Conservation (phyloP, 2,113 vertebrate genomes). For the Clinocottus analis region DNA sequence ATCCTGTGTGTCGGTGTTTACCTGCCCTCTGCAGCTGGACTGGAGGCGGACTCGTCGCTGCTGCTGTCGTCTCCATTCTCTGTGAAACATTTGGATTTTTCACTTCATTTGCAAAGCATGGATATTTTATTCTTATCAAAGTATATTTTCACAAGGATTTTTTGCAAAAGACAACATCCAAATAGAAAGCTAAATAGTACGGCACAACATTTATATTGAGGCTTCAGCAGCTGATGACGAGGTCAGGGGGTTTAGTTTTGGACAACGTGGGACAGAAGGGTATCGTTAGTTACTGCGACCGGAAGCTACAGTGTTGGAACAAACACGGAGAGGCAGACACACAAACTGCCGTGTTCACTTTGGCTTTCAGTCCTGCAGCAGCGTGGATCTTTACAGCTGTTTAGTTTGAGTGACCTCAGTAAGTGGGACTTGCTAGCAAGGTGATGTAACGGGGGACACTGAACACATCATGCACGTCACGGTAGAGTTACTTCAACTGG, state of each 20-base stretch:
- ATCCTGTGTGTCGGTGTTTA: slow-evolving; percentile 60
- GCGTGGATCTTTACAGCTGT: slow-evolving; percentile 1
- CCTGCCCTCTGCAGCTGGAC: slow-evolving; percentile 92
- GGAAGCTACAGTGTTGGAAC: slow-evolving; percentile 1
- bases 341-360: slow-evolving; percentile 17
- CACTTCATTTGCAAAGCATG: background rate
- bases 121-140: background rate
- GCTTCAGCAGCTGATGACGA: slow-evolving; percentile 26
- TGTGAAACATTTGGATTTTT: slow-evolving; percentile 50
- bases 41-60: slow-evolving; percentile 91
- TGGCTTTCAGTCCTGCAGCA: background rate
- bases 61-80: slow-evolving; percentile 94
- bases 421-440: slow-evolving; percentile 32
- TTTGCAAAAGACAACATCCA: background rate
- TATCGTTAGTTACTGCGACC: slow-evolving; percentile 23
- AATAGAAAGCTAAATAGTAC: slow-evolving; percentile 15
- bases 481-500: slow-evolving; percentile 57
- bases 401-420: slow-evolving; percentile 34
- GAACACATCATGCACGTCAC: slow-evolving; percentile 67
- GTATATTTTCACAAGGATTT: background rate
- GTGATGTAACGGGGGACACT: slow-evolving; percentile 23
- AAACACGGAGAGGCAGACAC: slow-evolving; percentile 33
- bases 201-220: slow-evolving; percentile 9
- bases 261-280: background rate
- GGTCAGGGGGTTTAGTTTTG: slow-evolving; percentile 38